Conservation (phyloP, 1,140 invertebrate genomes). For the Brachionus paranguensis region DNA sequence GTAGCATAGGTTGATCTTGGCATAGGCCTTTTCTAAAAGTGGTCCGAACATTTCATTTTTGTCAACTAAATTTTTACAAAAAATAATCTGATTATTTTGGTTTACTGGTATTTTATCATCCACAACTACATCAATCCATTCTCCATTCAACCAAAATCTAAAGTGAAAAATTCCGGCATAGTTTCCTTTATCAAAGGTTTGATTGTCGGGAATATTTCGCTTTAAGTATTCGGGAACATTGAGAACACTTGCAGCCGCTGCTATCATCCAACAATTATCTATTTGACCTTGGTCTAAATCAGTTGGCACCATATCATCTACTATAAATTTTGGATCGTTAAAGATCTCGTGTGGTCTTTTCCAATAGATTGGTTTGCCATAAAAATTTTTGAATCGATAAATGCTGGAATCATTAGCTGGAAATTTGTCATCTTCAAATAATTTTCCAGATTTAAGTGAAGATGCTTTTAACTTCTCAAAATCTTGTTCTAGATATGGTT, state of each 20-base stretch:
- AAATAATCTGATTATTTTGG: neutral
- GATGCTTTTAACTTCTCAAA: neutral
- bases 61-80: slow-evolving; percentile 17
- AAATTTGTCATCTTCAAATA: slow-evolving; percentile 40
- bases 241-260: neutral
- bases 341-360: slow-evolving; percentile 28
- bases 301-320: slow-evolving; percentile 4
- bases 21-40: slow-evolving; percentile 58
- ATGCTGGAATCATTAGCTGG: slow-evolving; percentile 29
- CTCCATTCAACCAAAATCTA: slow-evolving; percentile 57
- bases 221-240: neutral
- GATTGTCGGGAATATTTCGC: slow-evolving; percentile 11
- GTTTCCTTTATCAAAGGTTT: slow-evolving; percentile 29
- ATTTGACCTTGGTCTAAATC: slow-evolving; percentile 35
- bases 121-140: slow-evolving; percentile 56
- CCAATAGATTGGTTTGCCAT: neutral
- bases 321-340: slow-evolving; percentile 24
- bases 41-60: slow-evolving; percentile 58
- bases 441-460: slow-evolving; percentile 9
- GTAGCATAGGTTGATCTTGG: slow-evolving; percentile 53
- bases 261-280: slow-evolving; percentile 38
- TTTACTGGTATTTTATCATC: slow-evolving; percentile 56
- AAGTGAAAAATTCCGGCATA: slow-evolving; percentile 52
- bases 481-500: slow-evolving; percentile 23
- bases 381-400: neutral